Evolutionary conservation across 1,140 invertebrate genomes (phyloP), one percentile per base, ranked within the genome.

Genomic region (Camponotus pennsylvanicus): DNA sequence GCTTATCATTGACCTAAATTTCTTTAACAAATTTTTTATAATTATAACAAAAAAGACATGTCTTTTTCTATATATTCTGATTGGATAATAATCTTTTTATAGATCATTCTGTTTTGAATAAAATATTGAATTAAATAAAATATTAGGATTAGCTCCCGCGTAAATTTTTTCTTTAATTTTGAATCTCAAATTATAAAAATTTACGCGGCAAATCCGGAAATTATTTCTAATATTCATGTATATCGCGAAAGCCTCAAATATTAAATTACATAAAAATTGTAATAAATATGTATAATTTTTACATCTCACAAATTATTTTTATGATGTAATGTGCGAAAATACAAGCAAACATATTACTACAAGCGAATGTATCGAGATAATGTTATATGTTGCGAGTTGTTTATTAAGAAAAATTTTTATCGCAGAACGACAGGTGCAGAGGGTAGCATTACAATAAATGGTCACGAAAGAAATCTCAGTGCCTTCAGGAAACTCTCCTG

Each of bases 401-500:
- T 70, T 9, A 69, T 67, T 79, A 27, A 27, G n/a, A 2, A 5
- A 61, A 80, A 69, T 42, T 80, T 1, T 93, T 94, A 94, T 8
- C 8, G 0, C 92, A 98, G 98, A 94, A 97, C 97, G 6, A 96
- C 96, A 34, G 97, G 97, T 63, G 96, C 97, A 93, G 96, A 97
- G 90, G 98, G 98, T 27, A 97, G 97, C 88, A 97, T 98, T 76
- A 97, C 97, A 71, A 97, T 98, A 95, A 99, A 99, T 93, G 98
- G 98, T 0, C 96, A 97, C 87, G 98, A 98, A 92, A 96, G 99
- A 76, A 98, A 99, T 94, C 94, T 99, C 85, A 97, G 98, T 80
- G 96, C 97, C 86, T 99, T 99, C 95, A 96, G 98, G 55, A 99
- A 99, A 95, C 96, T 99, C 86, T 99, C 98, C 0, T 98, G 98